Conservation (phyloP, 1,140 invertebrate species). For the Drosophila pseudoobscura region DNA sequence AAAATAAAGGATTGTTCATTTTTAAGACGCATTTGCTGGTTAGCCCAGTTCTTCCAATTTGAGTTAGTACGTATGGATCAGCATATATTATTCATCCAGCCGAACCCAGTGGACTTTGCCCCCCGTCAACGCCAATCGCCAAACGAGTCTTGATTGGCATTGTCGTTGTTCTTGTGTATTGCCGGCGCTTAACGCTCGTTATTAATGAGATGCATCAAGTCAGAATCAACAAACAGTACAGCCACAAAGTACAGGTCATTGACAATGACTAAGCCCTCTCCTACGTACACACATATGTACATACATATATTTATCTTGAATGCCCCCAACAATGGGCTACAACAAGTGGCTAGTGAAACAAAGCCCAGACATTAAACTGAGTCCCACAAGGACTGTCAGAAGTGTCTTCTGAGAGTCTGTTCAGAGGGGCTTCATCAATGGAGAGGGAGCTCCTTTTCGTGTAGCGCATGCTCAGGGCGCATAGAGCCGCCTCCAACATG, state of each 20-base stretch:
- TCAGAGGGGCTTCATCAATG: conserved; percentile 4
- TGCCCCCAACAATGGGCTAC: conserved; percentile 1
- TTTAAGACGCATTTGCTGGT: conserved; percentile 53
- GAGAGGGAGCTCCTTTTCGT: not conserved
- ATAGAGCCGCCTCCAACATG: conserved; percentile 31
- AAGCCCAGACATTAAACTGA: conserved; percentile 26
- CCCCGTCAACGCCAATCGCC: conserved; percentile 38
- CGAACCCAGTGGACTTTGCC: conserved; percentile 65
- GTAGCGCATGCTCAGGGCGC: conserved; percentile 52
- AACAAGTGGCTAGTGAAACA: conserved; percentile 29
- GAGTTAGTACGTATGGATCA: not conserved
- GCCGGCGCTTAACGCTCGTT: conserved; percentile 52
- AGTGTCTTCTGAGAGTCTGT: not conserved
- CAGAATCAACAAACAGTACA: conserved; percentile 1
- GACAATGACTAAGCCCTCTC: conserved; percentile 48
- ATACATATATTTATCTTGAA: too few relatives aligned
- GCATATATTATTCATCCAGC: conserved; percentile 31
- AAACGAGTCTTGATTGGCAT: conserved; percentile 76
- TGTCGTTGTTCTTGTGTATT: conserved; percentile 23
- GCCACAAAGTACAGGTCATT: conserved; percentile 38
- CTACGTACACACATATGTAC: conserved; percentile 5
- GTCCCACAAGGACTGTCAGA: conserved; percentile 13
- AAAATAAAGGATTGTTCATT: conserved; percentile 18
- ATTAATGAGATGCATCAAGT: conserved; percentile 63
- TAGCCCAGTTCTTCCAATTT: conserved; percentile 3